Conservation (phyloP, 2,797 vertebrate genomes). For the Coluber constrictor region DNA sequence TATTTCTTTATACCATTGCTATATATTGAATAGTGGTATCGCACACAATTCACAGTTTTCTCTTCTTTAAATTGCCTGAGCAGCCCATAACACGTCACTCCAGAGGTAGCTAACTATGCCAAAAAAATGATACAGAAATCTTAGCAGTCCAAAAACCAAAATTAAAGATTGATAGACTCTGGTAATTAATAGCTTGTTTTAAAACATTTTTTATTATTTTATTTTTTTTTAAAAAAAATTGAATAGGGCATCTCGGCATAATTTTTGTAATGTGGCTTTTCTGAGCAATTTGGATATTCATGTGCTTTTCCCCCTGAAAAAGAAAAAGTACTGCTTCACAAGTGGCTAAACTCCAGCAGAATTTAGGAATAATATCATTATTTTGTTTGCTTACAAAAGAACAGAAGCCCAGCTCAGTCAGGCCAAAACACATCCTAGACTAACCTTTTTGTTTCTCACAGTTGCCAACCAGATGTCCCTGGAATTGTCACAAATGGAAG, state of each 20-base stretch:
- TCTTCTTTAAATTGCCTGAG: not conserved
- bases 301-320: not conserved
- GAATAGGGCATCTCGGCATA: not conserved
- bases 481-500: not conserved
- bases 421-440: not conserved
- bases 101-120: not conserved
- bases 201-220: not conserved
- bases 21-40: not conserved
- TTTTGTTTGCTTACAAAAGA: not conserved
- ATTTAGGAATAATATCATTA: not conserved
- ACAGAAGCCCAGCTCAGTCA: not conserved
- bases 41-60: not conserved
- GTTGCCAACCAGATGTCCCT: not conserved
- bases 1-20: not conserved
- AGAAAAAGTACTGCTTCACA: not conserved
- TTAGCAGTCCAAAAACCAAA: not conserved
- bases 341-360: not conserved
- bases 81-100: not conserved
- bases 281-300: not conserved
- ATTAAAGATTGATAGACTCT: not conserved
- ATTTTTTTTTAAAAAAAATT: not conserved
- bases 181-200: not conserved
- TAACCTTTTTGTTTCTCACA: not conserved
- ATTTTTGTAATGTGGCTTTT: not conserved
- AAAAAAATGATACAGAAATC: not conserved